Base-by-base conservation (phyloP, 2,888 invertebrate species). In the Podabrus alpinus region DNA sequence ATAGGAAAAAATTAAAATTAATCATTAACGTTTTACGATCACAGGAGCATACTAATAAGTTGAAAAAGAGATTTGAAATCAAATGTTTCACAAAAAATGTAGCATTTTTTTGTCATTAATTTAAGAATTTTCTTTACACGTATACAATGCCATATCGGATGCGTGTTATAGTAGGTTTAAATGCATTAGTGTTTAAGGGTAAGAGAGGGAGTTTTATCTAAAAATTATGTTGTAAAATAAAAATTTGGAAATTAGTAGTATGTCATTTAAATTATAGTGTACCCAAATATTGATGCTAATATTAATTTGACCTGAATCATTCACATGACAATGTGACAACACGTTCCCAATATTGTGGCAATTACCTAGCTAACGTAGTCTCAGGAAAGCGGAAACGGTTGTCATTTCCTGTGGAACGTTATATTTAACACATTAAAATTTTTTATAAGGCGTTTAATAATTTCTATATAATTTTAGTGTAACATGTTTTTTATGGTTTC, bases 361-460 rank as follows among this genome's bases (percentile, higher is more conserved):
- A 81, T 82, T 81, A 80, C 79, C 77, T 79, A 81, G 81, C 81
- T 81, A 80, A 79, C 77, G 74, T 75, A 73, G 77, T 77, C 78
- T 69, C 76, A 78, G 45, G 80, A 77, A 80, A 80, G 79, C 81
- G 82, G 82, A 81, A 82, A 81, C 80, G 78, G 77, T 79, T 75
- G 79, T 80, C 81, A 81, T 82, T 81, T 80, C 80, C 81, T 81
- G 80, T 80, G 75, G 68, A 66, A 69, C 77, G 77, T 77, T 82
- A 79, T 81, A 81, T 82, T 82, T 82, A 82, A 80, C 82, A 81
- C 82, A 79, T 82, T 80, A 81, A 81, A 77, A 73, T 75, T 79
- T 80, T 81, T 78, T 80, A 78, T 76, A 77, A 73, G 78, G 78
- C 76, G 77, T 74, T 77, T 81, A 79, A 80, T 81, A 80, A 80